Base-by-base conservation (phyloP, 2,113 vertebrate species). In the Carassius carassius region DNA sequence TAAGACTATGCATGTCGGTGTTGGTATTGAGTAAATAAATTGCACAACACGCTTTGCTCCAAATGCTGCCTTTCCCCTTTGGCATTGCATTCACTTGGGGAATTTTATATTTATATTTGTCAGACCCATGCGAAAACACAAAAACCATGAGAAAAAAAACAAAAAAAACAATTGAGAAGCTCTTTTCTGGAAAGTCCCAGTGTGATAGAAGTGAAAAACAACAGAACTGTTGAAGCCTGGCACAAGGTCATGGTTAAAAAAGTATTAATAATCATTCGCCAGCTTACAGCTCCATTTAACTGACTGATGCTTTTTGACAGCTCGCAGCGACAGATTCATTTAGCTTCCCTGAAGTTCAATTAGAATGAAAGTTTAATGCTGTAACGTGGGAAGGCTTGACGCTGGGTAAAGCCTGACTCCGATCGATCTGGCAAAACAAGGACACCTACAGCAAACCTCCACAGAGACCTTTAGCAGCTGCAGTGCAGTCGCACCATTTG, bases 271-370 rank as follows among this genome's bases (percentile, higher is more conserved):
- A 91, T 83, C 82, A 87, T 90, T 86, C 89, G 89, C 86, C 87
- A 67, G 89, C 91, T 91, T 90, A 88, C 85, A 85, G 93, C 90
- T 88, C 90, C 92, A 93, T 94, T 94, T 92, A 92, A 92, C 92
- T 92, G 93, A 94, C 92, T 92, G 93, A 94, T 94, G 92, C 90
- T 90, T 91, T 92, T 89, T 93, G 93, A 94, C 91, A 89, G 91
- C 91, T 91, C 67, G 65, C 89, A 91, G 90, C 88, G 85, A 92
- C 91, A 86, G 88, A 91, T 91, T 90, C 90, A 89, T 93, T 92
- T 93, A 90, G 92, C 91, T 93, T 90, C 86, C 88, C 89, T 91
- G 91, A 92, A 85, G 90, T 91, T 93, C 91, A 93, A 94, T 94
- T 92, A 94, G 87, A 87, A 86, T 85, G 79, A 69, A 83, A 88